These are phyloP conservation scores for Heliconius hewitsoni DNA, from an alignment of 1,140 invertebrate genomes.

Conservation along the genomic window DNA sequence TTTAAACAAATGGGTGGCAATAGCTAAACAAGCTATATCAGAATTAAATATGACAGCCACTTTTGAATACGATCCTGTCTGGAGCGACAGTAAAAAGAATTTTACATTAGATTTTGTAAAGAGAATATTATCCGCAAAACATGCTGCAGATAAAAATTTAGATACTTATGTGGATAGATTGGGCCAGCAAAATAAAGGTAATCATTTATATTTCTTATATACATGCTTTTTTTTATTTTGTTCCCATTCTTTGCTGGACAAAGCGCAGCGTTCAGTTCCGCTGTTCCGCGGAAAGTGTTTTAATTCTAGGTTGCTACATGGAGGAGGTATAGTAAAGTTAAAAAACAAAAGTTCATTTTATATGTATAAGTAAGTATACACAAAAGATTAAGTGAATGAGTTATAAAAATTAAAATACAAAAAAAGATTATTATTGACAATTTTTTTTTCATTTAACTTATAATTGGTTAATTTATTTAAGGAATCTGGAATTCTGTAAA, in stretches of 20 bases:
- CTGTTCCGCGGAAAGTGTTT: no score
- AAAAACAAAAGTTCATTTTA: no score
- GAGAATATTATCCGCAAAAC: constrained; percentile 59
- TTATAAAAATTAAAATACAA: no score
- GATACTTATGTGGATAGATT: constrained; percentile 58
- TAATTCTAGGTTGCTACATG: no score
- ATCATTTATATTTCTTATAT: background rate
- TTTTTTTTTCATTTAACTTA: background rate
- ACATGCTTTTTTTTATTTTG: background rate
- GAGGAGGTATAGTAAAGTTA: no score
- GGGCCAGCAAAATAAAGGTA: constrained; percentile 56
- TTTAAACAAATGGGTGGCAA: constrained; percentile 66
- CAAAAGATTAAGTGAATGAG: no score
- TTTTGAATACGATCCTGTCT: constrained; percentile 68
- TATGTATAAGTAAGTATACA: no score
- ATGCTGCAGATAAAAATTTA: constrained; percentile 54
- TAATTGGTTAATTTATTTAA: constrained; percentile 39
- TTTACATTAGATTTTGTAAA: constrained; percentile 59
- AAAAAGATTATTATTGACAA: no score
- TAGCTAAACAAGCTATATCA: constrained; percentile 70
- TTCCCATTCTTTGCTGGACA: no score
- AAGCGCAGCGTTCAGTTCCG: no score
- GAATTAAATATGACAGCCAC: constrained; percentile 63
- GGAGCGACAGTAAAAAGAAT: constrained; percentile 60
- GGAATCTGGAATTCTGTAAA: constrained; percentile 70